These are phyloP conservation scores for Xestia rhomboidea DNA, from an alignment of 2,888 invertebrate species.

Conservation along the genomic window DNA sequence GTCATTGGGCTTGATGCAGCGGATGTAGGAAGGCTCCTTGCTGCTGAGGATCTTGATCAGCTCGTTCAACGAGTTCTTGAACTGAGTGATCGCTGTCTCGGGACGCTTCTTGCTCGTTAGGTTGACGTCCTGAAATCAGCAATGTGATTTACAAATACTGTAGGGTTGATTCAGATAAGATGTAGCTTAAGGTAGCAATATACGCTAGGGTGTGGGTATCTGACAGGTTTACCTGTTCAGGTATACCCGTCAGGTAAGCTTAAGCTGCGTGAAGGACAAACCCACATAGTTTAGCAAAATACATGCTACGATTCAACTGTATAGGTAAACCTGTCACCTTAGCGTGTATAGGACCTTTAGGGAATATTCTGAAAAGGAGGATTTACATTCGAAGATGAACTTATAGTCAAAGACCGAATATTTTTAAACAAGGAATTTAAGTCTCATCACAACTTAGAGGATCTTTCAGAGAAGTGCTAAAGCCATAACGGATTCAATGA, in stretches of 20 bases:
- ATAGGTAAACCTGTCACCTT: too few relatives aligned
- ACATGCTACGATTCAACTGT: too few relatives aligned
- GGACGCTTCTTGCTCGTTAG: conserved; percentile 95
- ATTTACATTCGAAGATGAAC: background rate
- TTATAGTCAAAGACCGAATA: background rate
- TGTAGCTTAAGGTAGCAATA: too few relatives aligned
- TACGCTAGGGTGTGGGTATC: too few relatives aligned
- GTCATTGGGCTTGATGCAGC: conserved; percentile 98
- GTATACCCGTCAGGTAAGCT: too few relatives aligned
- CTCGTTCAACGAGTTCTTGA: conserved; percentile 96
- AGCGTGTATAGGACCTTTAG: background rate
- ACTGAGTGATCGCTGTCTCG: conserved; percentile 97
- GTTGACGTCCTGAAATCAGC: conserved; percentile 86
- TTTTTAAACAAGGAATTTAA: background rate
- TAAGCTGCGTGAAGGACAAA: too few relatives aligned
- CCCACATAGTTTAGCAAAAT: too few relatives aligned
- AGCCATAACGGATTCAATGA: background rate
- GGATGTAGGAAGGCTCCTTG: conserved; percentile 98
- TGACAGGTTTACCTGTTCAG: too few relatives aligned
- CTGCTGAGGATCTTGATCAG: conserved; percentile 97
- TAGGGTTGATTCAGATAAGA: background rate
- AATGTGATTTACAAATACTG: background rate
- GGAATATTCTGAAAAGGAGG: background rate
- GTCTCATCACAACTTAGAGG: background rate
- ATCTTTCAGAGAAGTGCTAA: background rate